Evolutionary conservation across 2,888 invertebrate genomes (phyloP), one percentile per base, ranked within the genome.

Genomic region (Pseudolycoriella hygida): DNA sequence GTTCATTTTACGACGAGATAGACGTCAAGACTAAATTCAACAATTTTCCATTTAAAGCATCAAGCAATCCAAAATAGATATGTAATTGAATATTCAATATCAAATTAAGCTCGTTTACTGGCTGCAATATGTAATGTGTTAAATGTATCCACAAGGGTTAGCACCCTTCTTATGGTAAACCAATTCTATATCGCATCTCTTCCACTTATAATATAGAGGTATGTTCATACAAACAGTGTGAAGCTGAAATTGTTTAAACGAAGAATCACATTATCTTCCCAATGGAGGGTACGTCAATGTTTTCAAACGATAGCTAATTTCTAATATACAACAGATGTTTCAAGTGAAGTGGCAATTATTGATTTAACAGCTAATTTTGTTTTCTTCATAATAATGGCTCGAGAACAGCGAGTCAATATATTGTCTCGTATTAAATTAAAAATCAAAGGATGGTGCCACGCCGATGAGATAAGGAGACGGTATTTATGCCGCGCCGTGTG

Each of bases 351-450:
- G 44, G 39, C 44, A 44, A 44, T 44, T 44, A 44, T 44, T 44
- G 44, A 44, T 44, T 44, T 44, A 44, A 44, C 44, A 44, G 44
- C 38, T 44, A 44, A 39, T 44, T 43, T 44, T 44, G 25, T 44
- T 38, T 43, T 43, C 34, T 43, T 43, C 17, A 42, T 17, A 2
- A 37, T 37, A 37, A 14, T 37, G 37, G 6, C 8, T 25, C 25
- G 25, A 25, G 25, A 25, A 25, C 25, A 25, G 25, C 25, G 25
- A 25, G 8, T 25, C 25, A 25, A 25, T 25, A 25, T 25, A 25
- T 25, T 25, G 25, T 25, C 4, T 25, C 25, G 25, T 25, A 25
- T 25, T 25, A n/a, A n/a, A 25, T 25, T 25, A 25, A 25, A 6
- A 25, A 25, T 25, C 25, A 25, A 25, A 25, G 25, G 25, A 25